Conservation (phyloP, 2,113 vertebrate genomes). For the Aphyosemion australe region DNA sequence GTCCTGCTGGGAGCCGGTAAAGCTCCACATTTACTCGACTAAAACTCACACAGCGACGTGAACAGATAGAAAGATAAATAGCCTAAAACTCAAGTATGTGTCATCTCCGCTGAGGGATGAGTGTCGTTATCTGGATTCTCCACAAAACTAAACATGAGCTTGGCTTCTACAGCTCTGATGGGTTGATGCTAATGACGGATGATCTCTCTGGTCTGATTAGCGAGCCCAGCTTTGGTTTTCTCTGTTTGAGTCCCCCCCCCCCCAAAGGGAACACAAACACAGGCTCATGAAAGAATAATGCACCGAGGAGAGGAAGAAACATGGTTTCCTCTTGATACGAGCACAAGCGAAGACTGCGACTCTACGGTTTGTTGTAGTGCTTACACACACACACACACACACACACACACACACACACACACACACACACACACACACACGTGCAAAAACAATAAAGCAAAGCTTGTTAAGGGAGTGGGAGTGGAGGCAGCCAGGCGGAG, state of each 20-base stretch:
- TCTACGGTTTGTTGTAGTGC: not conserved
- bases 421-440: conserved; percentile 7
- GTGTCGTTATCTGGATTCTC: conserved; percentile 31
- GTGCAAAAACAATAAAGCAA: conserved; percentile 64
- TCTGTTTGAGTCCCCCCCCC: conserved; percentile 32
- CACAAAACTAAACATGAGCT: conserved; percentile 44
- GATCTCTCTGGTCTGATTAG: conserved; percentile 55
- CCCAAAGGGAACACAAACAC: conserved; percentile 18
- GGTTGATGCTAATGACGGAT: conserved; percentile 55
- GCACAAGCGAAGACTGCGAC: conserved; percentile 8
- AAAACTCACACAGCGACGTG: not conserved
- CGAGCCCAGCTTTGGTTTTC: conserved; percentile 39
- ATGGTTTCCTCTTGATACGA: conserved; percentile 1
- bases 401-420: too few relatives aligned
- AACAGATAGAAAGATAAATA: conserved; percentile 10
- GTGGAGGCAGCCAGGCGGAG: conserved; percentile 65
- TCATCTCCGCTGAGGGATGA: conserved; percentile 18
- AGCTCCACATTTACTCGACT: not conserved
- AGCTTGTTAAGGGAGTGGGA: conserved; percentile 66
- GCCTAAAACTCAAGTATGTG: conserved; percentile 8
- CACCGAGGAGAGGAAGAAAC: conserved; percentile 7
- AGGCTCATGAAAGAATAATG: conserved; percentile 26
- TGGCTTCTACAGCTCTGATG: conserved; percentile 40
- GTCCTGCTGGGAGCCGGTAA: not conserved
- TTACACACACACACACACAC: not conserved